These are phyloP conservation scores for Malacoctenus gilli DNA, from an alignment of 2,797 vertebrate species.

Conservation along the genomic window DNA sequence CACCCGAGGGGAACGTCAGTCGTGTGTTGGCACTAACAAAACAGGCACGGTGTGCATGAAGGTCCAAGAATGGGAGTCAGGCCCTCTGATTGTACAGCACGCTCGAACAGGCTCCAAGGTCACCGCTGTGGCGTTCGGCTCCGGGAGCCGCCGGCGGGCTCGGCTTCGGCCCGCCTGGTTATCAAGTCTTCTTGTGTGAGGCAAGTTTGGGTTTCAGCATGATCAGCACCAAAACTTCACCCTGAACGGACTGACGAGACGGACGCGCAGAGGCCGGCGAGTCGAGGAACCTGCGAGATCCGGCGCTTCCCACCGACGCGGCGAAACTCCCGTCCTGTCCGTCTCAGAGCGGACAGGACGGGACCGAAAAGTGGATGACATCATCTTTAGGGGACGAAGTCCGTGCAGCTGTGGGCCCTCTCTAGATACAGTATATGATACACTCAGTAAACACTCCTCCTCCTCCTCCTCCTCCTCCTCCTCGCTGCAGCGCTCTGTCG, in stretches of 20 bases:
- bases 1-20: conserved; percentile 34
- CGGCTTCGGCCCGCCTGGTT: conserved; percentile 39
- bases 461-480: conserved; percentile 6
- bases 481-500: background rate
- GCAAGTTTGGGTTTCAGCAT: conserved; percentile 66
- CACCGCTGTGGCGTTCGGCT: conserved; percentile 56
- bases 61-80: conserved; percentile 64
- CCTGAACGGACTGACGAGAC: conserved; percentile 54
- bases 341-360: conserved; percentile 53
- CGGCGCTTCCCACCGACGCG: conserved; percentile 63
- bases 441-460: conserved; percentile 59
- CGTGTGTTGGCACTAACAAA: conserved; percentile 54
- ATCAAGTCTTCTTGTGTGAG: conserved; percentile 41
- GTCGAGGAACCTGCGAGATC: conserved; percentile 70
- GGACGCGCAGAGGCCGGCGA: conserved; percentile 42
- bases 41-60: conserved; percentile 73
- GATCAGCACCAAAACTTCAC: conserved; percentile 68
- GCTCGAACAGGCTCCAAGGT: conserved; percentile 62
- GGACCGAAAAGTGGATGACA: conserved; percentile 55
- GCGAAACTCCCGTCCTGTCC: conserved; percentile 54
- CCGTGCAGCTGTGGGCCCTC: conserved; percentile 39
- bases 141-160: conserved; percentile 53
- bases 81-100: conserved; percentile 79
- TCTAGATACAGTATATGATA: conserved; percentile 72
- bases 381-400: conserved; percentile 67